phyloP scores from a whole-genome alignment of 30 jellyfish, hydroid and myxozoan species.

The Hydractinia echinata region DNA sequence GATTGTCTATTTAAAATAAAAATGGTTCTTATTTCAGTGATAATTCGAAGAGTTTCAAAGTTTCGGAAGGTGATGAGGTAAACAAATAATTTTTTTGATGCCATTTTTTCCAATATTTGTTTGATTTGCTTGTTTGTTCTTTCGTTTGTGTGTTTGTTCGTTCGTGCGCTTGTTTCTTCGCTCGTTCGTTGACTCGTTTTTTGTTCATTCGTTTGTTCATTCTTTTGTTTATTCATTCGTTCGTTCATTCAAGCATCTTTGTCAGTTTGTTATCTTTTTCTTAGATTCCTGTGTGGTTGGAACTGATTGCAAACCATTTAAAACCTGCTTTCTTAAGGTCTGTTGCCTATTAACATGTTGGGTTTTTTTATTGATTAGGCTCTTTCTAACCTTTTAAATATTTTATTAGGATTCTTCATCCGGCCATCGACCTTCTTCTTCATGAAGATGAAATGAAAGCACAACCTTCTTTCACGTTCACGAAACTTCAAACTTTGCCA shows the following conservation, averaged over 20 bases:
- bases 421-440: conserved; percentile 57
- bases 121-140: background rate
- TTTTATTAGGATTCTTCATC: conserved; percentile 48
- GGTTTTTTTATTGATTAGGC: background rate
- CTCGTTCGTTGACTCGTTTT: too few relatives aligned
- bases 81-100: background rate
- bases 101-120: background rate
- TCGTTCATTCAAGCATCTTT: background rate
- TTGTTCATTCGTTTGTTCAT: background rate
- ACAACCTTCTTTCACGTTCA: conserved; percentile 63
- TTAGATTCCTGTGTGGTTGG: conserved; percentile 83
- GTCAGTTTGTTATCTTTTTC: background rate
- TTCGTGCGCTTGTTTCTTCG: too few relatives aligned
- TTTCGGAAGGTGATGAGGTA: conserved; percentile 17
- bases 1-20: background rate
- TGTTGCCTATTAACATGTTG: background rate
- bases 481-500: conserved; percentile 69
- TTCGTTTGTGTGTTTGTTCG: too few relatives aligned
- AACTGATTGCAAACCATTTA: conserved; percentile 51
- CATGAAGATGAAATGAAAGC: conserved; percentile 45
- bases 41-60: conserved; percentile 34
- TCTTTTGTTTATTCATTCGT: background rate
- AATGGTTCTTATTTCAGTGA: conserved; percentile 21
- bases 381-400: background rate
- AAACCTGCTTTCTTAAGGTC: conserved; percentile 63